A percentile compares a stretch with the other conserved stretches of the same genome.
Conservation (phyloP, 2,797 vertebrate species). For the Coregonus sp. region DNA sequence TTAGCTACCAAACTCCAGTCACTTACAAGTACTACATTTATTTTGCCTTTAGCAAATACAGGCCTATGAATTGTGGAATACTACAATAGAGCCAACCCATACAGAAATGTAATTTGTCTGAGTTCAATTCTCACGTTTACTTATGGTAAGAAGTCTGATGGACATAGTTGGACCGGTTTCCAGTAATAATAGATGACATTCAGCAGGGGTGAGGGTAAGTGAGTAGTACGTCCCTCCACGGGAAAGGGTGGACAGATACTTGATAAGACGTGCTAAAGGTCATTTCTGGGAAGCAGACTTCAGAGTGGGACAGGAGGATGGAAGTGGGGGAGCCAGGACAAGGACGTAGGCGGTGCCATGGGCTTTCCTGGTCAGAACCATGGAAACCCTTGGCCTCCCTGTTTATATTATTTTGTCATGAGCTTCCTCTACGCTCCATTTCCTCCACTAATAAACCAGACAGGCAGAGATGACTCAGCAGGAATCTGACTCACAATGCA, state of each 20-base stretch:
- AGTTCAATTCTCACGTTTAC: constrained; percentile 48
- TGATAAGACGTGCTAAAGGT: constrained; percentile 39
- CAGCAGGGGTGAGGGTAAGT: constrained; percentile 19
- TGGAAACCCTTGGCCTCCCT: constrained; percentile 42
- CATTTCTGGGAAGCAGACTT: constrained; percentile 57
- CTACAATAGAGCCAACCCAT: too few species aligned
- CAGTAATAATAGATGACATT: constrained; percentile 61
- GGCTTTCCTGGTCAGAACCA: constrained; percentile 59
- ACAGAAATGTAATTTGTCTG: constrained; percentile 3
- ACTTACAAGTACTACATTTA: constrained; percentile 17
- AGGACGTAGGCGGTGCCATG: constrained; percentile 20
- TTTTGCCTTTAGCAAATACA: neutral
- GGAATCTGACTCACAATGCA: neutral
- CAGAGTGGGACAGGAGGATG: constrained; percentile 54
- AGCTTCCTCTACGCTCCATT: constrained; percentile 58
- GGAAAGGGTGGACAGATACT: constrained; percentile 31
- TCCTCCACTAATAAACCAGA: constrained; percentile 56
- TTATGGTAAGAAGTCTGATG: constrained; percentile 25
- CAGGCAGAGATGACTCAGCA: neutral
- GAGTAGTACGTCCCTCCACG: constrained; percentile 3
- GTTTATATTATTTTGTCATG: constrained; percentile 52
- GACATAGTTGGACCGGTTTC: constrained; percentile 39
- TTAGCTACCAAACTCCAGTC: neutral
- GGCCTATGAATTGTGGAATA: neutral
- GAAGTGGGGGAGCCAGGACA: constrained; percentile 43